Conservation (phyloP, 2,797 vertebrate genomes). For the Poeciliopsis paucimaculata region DNA sequence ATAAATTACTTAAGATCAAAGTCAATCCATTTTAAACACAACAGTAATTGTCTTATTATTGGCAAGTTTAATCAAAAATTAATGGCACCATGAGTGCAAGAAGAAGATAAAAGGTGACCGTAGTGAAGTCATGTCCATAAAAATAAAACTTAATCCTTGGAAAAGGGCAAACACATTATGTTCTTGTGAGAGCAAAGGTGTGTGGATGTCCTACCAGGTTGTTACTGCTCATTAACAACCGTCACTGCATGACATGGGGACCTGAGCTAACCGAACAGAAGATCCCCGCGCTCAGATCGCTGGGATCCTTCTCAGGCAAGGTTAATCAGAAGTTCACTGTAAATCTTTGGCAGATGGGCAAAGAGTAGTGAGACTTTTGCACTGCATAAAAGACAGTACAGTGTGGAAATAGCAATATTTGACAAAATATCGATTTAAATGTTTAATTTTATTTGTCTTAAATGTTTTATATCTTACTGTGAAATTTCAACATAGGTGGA, state of each 20-base stretch:
- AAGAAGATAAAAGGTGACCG: slow-evolving; percentile 14
- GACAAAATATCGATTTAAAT: background rate
- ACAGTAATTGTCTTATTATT: slow-evolving; percentile 54
- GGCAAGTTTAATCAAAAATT: slow-evolving; percentile 55
- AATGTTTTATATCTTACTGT: background rate
- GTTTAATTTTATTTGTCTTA: background rate
- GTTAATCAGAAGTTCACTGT: background rate
- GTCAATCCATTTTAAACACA: slow-evolving; percentile 71
- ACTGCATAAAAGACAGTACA: background rate
- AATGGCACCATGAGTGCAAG: slow-evolving; percentile 34
- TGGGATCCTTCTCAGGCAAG: background rate
- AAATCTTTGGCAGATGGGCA: background rate
- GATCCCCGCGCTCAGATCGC: too few species aligned
- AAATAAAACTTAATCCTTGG: slow-evolving; percentile 35
- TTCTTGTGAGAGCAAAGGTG: slow-evolving; percentile 3
- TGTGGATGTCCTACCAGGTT: slow-evolving; percentile 9
- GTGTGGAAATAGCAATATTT: background rate
- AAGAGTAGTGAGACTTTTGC: background rate
- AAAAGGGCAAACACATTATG: slow-evolving; percentile 20
- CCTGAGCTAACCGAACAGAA: background rate
- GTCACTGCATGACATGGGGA: slow-evolving; percentile 9
- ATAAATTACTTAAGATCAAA: slow-evolving; percentile 70
- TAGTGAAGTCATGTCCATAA: slow-evolving; percentile 14
- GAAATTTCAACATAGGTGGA: background rate
- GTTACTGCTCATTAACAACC: slow-evolving; percentile 23